A percentile compares a stretch with the other conserved stretches of the same genome.
Conservation (phyloP, 2,113 vertebrate genomes). For the Aleadryas rufinucha region DNA sequence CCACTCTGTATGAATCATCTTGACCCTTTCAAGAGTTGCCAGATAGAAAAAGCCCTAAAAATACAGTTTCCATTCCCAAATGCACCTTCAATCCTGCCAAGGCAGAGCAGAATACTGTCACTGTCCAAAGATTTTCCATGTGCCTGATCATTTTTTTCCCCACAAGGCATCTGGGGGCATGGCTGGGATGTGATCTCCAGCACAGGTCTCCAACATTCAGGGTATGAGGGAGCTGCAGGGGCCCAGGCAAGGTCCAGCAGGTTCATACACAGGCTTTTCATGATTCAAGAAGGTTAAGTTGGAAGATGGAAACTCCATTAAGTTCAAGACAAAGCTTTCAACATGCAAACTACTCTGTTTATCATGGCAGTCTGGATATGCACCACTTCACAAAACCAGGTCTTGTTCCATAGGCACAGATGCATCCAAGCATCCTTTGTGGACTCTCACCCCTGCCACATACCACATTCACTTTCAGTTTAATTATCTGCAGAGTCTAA, state of each 20-base stretch:
- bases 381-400: not conserved
- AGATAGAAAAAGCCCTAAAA: not conserved
- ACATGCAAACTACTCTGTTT: not conserved
- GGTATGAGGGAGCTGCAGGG: not conserved
- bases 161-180: not conserved
- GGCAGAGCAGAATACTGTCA: not conserved
- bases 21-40: not conserved
- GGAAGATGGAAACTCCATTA: not conserved
- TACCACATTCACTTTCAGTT: not conserved
- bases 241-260: not conserved
- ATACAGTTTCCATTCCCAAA: not conserved
- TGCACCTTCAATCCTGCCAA: not conserved
- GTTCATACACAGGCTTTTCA: not conserved
- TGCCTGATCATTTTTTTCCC: not conserved
- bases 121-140: not conserved
- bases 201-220: accelerated
- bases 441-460: not conserved
- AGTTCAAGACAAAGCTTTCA: not conserved
- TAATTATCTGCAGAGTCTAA: conserved; percentile 14
- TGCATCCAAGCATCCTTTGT: not conserved
- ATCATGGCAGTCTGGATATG: not conserved
- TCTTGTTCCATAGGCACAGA: not conserved
- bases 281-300: not conserved
- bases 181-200: not conserved
- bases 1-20: not conserved